Conservation (phyloP, 1,140 invertebrate genomes). For the Sarcophaga peregrina region DNA sequence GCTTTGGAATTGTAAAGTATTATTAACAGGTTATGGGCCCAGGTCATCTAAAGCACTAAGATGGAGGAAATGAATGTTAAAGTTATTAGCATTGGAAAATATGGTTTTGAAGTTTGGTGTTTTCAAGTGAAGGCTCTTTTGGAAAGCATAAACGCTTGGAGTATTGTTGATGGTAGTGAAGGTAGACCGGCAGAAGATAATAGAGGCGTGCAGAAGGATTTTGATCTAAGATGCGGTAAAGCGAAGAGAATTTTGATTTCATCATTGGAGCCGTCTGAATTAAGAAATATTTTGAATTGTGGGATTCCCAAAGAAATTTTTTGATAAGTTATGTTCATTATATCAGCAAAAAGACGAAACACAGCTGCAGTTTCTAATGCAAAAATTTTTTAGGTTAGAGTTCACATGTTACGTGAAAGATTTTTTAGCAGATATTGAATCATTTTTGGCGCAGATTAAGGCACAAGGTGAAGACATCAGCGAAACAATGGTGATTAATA, state of each 20-base stretch:
- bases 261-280: background rate
- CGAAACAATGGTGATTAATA: background rate
- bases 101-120: too few relatives aligned
- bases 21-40: too few relatives aligned
- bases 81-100: too few relatives aligned
- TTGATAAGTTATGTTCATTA: background rate
- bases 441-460: background rate
- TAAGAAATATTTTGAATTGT: background rate
- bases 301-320: background rate
- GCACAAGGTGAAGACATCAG: background rate
- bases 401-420: background rate
- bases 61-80: too few relatives aligned
- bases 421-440: background rate
- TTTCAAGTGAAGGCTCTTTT: too few relatives aligned
- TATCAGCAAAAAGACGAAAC: constrained; percentile 5
- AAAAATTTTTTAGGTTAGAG: constrained; percentile 1
- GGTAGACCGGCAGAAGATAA: too few relatives aligned
- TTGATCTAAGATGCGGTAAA: too few relatives aligned
- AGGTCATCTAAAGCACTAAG: too few relatives aligned
- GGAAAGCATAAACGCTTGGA: too few relatives aligned
- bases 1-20: too few relatives aligned
- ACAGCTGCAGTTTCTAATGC: background rate
- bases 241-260: background rate
- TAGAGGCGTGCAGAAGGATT: too few relatives aligned
- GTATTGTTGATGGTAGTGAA: too few relatives aligned